Base-by-base conservation (phyloP, 2,888 invertebrate genomes). In the Micropterix aruncella region DNA sequence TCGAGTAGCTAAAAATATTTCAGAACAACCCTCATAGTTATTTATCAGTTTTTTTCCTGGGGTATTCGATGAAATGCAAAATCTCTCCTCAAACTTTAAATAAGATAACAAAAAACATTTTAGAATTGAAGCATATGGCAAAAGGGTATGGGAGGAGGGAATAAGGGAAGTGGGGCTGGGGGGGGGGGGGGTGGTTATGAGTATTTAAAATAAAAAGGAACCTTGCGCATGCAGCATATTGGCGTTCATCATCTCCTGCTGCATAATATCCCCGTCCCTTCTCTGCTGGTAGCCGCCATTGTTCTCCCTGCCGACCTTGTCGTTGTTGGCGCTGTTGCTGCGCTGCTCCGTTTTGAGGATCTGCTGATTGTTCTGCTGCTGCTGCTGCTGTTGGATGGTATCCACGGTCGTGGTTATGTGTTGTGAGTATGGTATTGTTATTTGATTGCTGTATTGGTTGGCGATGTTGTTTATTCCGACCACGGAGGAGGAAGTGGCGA, bases 241-340 rank as follows among this genome's bases (percentile, higher is more conserved):
- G 4, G 66, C 65, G 7, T 67, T 65, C 67, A 70, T 68, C 41
- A 70, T 55, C 46, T 77, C 77, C 53, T 77, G 77, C 50, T 72
- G 71, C 53, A 60, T 66, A 60, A 74, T 62, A 53, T 75, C 74
- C 48, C 60, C 56, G 52, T 53, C 53, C 38, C 50, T 48, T 18
- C 44, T 55, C 52, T 61, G 61, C 53, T 59, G 60, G 44, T 60
- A 60, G 46, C 59, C 60, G 52, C 61, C 61, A 12, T 49, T 19
- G 47, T 41, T 42, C 56, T 56, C 48, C 59, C 57, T 49, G 60
- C 53, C 15, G 60, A 52, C 47, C 60, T 54, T 48, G 59, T 65
- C 65, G 53, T 66, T 56, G 63, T 70, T 64, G 60, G 65, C 65
- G 50, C 54, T 52, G 59, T 45, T 57, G 50, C 19, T 52, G 42